Conservation (phyloP, 2,888 invertebrate genomes). For the Cosmia pyralina region DNA sequence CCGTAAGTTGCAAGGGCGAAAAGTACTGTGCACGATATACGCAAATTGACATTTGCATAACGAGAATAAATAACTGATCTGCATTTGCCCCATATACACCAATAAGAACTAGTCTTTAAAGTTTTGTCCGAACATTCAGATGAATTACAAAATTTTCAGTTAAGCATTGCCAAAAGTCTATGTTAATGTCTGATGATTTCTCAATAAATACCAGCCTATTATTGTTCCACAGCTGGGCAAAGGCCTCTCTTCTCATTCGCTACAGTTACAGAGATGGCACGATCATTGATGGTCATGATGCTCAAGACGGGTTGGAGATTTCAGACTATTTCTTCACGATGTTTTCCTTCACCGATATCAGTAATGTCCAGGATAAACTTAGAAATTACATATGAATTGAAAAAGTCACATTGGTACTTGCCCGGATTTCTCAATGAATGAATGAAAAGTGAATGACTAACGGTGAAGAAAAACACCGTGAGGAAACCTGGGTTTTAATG, state of each 20-base stretch:
- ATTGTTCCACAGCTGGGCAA: no score
- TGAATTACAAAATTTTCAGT: no score
- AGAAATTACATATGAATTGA: neutral
- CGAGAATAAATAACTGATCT: neutral
- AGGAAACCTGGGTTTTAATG: neutral
- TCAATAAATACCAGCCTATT: no score
- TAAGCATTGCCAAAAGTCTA: no score
- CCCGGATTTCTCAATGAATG: neutral
- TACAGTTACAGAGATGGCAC: no score
- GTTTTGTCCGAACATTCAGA: no score
- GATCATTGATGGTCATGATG: no score
- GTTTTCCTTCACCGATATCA: neutral
- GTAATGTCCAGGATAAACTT: neutral
- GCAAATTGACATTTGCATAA: slow-evolving; percentile 13
- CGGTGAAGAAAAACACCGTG: no score
- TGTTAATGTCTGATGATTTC: no score
- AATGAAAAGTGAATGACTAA: neutral
- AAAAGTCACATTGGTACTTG: neutral
- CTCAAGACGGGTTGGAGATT: no score
- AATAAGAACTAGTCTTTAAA: no score
- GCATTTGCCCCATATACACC: neutral
- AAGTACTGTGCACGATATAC: slow-evolving; percentile 11
- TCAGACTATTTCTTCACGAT: neutral
- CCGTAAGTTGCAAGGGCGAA: slow-evolving; percentile 36
- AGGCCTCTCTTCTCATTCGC: no score